Evolutionary conservation across 2,113 vertebrate genomes (phyloP).

Genomic region (Sylvietta virens): DNA sequence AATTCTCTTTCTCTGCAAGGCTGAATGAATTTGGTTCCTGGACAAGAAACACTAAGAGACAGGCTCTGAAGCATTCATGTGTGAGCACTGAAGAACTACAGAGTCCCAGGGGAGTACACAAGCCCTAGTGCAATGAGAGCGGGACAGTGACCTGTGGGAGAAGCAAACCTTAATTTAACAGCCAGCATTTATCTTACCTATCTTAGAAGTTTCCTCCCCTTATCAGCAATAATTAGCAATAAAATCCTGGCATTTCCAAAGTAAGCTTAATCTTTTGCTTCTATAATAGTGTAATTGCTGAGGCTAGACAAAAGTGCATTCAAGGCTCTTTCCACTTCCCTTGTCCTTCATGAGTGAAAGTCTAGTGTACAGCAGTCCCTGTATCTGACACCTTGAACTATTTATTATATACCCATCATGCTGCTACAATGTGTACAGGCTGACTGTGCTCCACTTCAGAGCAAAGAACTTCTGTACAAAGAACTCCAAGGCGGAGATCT

Average conservation of each 20-base stretch:
- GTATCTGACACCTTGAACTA: background rate
- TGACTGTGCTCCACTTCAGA: background rate
- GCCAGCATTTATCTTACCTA: background rate
- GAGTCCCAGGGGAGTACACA: rapidly evolving
- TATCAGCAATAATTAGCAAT: background rate
- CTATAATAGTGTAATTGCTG: background rate
- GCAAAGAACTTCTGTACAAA: background rate
- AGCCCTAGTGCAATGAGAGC: background rate
- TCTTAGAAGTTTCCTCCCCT: background rate
- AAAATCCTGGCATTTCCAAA: background rate
- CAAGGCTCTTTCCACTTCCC: background rate
- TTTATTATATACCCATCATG: background rate
- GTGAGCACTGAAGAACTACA: background rate
- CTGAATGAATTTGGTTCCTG: background rate
- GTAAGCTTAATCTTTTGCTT: background rate
- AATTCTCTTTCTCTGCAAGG: background rate
- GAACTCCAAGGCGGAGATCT: background rate
- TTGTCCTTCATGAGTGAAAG: background rate
- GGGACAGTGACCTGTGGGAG: background rate
- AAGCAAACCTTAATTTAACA: background rate
- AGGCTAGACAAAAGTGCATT: background rate
- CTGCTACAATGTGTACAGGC: background rate
- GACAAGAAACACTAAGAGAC: background rate
- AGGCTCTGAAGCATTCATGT: background rate
- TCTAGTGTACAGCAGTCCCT: background rate